Evolutionary conservation across 1,140 invertebrate genomes (phyloP), one percentile per base, ranked within the genome.

Genomic region (Rhagoletis zephyria): DNA sequence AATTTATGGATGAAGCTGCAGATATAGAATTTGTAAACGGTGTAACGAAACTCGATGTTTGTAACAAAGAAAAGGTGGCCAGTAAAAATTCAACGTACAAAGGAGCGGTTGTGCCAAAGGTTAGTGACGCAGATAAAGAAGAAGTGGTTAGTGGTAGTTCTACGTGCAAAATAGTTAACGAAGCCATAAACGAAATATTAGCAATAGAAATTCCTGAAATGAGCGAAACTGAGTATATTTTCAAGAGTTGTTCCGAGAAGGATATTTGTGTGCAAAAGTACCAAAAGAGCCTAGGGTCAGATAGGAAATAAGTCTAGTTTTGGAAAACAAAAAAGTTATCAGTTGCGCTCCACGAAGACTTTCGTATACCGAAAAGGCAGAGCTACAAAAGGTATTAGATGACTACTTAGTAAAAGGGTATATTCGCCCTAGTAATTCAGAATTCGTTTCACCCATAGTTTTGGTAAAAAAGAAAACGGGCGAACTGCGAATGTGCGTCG

Each of bases 331-430:
- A 12, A 89, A 90, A 85, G 85, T 89, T 3, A 88, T 90, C 65
- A 61, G 48, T 85, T 90, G 86, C 87, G 16, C 88, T 4, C 90
- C 90, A 42, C 67, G 90, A 59, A 56, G 89, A 48, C 59, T 90
- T 6, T 81, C 89, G 0, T 91, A 88, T 85, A 48, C 65, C 0
- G 89, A 90, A 81, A 90, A 89, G 87, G 74, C 89, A 77, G 63
- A 89, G 48, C 51, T 90, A 56, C 87, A 89, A 45, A 48, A 88
- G 7, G 88, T 91, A 42, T 81, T 92, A 40, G 89, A 90, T 87
- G 89, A 90, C 5, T 89, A 89, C 67, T 19, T 90, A 6, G 48
- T 85, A 56, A 85, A 89, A 4, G 65, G 88, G 51, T 7, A 10
- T 56, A 56, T 3, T 1, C 51, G 51, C 51, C 51, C 51, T 56